Percentiles rank a stretch among this genome's conserved stretches.
Conservation (phyloP, 2,797 vertebrate genomes). For the Chrosomus eos region DNA sequence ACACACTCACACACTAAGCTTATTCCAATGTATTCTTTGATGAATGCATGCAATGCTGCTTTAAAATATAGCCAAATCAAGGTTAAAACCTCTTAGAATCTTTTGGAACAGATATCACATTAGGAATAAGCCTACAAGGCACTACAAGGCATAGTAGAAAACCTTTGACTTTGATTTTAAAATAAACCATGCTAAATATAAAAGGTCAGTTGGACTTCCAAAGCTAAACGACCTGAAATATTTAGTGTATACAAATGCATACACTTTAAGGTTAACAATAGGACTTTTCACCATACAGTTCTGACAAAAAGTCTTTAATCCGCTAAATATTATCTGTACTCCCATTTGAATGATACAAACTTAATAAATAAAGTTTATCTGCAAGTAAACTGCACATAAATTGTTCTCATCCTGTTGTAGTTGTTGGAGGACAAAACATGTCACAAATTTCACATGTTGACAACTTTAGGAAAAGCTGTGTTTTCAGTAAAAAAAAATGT, state of each 20-base stretch:
- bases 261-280: not conserved
- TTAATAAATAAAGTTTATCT: conserved; percentile 35
- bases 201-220: not conserved
- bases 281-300: not conserved
- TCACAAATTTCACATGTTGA: conserved; percentile 53
- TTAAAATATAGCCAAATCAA: not conserved
- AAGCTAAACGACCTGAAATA: not conserved
- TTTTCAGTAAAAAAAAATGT: conserved; percentile 59
- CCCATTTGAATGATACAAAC: not conserved
- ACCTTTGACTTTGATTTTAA: not conserved
- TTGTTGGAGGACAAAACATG: conserved; percentile 28
- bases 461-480: conserved; percentile 56
- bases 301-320: conserved; percentile 20
- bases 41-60: not conserved
- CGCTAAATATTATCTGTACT: not conserved
- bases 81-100: not conserved
- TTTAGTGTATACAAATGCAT: conserved; percentile 1
- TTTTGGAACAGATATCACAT: not conserved
- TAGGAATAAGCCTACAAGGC: not conserved
- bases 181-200: not conserved
- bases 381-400: conserved; percentile 38
- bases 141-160: too few relatives aligned
- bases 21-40: too few relatives aligned
- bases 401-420: conserved; percentile 47
- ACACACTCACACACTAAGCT: too few relatives aligned